These are phyloP conservation scores for Gambusia affinis DNA, from an alignment of 2,113 vertebrate genomes.

Conservation along the genomic window DNA sequence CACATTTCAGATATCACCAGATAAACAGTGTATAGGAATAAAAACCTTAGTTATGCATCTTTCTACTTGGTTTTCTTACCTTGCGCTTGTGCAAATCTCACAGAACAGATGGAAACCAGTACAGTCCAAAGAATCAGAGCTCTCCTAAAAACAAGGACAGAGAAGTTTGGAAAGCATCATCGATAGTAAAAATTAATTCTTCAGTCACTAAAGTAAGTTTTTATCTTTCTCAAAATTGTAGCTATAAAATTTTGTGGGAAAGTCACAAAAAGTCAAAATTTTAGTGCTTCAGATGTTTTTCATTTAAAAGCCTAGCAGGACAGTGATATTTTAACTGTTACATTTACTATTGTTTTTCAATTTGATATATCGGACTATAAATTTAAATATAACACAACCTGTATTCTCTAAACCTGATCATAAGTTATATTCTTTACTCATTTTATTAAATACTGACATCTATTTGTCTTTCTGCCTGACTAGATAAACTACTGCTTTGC, in stretches of 20 bases:
- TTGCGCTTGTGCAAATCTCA: conserved; percentile 89
- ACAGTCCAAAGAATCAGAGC: conserved; percentile 89
- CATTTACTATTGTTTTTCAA: no score
- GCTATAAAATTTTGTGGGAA: not conserved
- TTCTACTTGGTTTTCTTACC: conserved; percentile 78
- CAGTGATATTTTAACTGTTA: not conserved
- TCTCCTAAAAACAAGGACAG: conserved; percentile 80
- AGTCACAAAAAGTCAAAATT: not conserved
- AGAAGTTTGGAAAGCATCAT: not conserved
- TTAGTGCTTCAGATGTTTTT: not conserved
- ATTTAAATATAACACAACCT: not conserved
- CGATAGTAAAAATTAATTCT: not conserved
- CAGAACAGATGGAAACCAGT: conserved; percentile 85
- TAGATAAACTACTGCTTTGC: no score
- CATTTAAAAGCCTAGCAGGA: not conserved
- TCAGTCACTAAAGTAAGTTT: not conserved
- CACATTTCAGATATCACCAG: not conserved
- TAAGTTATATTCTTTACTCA: not conserved
- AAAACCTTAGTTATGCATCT: not conserved
- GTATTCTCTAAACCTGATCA: not conserved
- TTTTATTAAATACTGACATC: no score
- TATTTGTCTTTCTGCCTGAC: no score
- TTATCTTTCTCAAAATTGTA: not conserved
- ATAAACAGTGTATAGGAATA: not conserved
- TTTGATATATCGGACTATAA: not conserved